Evolutionary conservation across 2,113 vertebrate genomes (phyloP).

Genomic region (Pimephales promelas): DNA sequence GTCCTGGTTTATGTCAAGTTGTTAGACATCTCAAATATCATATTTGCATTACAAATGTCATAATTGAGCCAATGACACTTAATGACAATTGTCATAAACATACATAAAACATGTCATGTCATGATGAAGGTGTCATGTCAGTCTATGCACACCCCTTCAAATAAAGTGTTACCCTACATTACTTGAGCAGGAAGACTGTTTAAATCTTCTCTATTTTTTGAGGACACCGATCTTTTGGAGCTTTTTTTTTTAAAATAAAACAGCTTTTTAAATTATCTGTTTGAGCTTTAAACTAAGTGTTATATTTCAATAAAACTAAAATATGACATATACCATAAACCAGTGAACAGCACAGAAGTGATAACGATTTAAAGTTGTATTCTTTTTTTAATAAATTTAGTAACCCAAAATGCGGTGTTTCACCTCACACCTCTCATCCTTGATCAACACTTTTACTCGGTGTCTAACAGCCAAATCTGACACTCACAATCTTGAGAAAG

Average conservation of each 20-base stretch:
- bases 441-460: conserved; percentile 15
- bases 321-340: neutral
- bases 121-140: too few species aligned
- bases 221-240: too few species aligned
- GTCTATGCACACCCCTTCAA: too few species aligned
- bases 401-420: neutral
- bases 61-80: too few species aligned
- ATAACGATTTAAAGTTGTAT: neutral
- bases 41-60: too few species aligned
- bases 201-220: too few species aligned
- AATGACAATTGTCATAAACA: too few species aligned
- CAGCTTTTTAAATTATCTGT: neutral
- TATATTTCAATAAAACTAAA: neutral
- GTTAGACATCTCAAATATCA: too few species aligned
- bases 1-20: too few species aligned
- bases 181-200: too few species aligned
- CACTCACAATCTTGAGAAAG: conserved; percentile 54
- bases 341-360: neutral
- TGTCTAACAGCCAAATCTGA: conserved; percentile 8
- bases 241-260: neutral
- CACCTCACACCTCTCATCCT: neutral
- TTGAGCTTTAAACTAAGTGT: neutral
- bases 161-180: too few species aligned
- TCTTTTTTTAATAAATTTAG: neutral
- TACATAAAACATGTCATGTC: too few species aligned